Evolutionary conservation across 1,140 invertebrate species (phyloP).

Genomic region (Brachionus asplanchnoidis): DNA sequence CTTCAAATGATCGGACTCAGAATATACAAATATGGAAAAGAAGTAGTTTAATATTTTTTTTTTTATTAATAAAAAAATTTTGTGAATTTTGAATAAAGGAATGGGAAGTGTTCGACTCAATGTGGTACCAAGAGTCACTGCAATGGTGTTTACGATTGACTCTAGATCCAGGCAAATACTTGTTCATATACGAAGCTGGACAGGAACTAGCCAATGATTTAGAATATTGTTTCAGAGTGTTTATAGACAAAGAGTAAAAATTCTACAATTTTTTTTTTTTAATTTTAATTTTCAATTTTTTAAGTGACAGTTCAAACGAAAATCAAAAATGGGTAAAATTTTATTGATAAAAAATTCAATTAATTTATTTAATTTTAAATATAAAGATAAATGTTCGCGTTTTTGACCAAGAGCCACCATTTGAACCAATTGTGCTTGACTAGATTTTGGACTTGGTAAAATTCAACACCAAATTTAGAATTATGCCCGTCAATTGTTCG

Average conservation of each 20-base stretch:
- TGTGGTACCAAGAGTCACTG: slow-evolving; percentile 37
- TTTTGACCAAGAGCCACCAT: slow-evolving; percentile 28
- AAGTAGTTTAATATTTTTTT: background rate
- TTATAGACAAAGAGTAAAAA: slow-evolving; percentile 19
- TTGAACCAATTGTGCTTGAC: slow-evolving; percentile 4
- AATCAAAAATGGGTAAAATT: slow-evolving; percentile 30
- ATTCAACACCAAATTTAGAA: background rate
- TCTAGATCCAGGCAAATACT: slow-evolving; percentile 25
- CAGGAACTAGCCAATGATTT: slow-evolving; percentile 3
- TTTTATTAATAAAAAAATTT: background rate
- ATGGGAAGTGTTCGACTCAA: slow-evolving; percentile 11
- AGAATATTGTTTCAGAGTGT: slow-evolving; percentile 28
- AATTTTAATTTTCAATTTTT: background rate
- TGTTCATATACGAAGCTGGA: slow-evolving; percentile 26
- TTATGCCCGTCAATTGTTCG: background rate
- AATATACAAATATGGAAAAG: slow-evolving; percentile 28
- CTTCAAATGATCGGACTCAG: slow-evolving; percentile 15
- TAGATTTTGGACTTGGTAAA: slow-evolving; percentile 15
- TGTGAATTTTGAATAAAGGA: background rate
- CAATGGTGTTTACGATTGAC: slow-evolving; percentile 38
- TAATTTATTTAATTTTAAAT: background rate
- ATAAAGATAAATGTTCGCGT: background rate
- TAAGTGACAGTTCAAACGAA: background rate
- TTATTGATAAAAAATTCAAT: background rate
- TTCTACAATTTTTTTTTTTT: background rate